These are phyloP conservation scores for Drosophila paulistorum DNA, from an alignment of 1,140 invertebrate species.

Conservation along the genomic window DNA sequence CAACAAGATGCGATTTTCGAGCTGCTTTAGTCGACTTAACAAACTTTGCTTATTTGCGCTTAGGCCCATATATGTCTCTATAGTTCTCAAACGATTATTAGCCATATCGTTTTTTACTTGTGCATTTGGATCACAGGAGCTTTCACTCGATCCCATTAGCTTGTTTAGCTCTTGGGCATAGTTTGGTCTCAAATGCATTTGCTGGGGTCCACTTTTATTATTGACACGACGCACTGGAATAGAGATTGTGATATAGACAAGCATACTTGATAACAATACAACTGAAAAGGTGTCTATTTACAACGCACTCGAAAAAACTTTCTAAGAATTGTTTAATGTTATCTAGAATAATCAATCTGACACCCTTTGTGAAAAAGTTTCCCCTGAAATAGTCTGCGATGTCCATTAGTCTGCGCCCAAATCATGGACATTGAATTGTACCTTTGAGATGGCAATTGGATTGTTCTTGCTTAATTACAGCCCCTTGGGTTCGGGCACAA, in stretches of 20 bases:
- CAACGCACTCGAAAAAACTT: not conserved
- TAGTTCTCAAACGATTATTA: slow-evolving; percentile 45
- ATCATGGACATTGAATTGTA: slow-evolving; percentile 63
- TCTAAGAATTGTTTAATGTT: not conserved
- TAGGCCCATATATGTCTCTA: slow-evolving; percentile 57
- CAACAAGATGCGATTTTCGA: slow-evolving; percentile 87
- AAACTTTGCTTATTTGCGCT: slow-evolving; percentile 84
- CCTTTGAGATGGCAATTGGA: slow-evolving; percentile 89
- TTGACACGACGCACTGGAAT: slow-evolving; percentile 84
- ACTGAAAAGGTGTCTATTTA: not conserved
- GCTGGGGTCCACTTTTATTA: slow-evolving; percentile 86
- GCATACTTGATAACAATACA: slow-evolving; percentile 3
- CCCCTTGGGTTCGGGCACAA: slow-evolving; percentile 88
- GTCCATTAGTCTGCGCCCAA: too few species aligned
- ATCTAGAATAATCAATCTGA: too few species aligned
- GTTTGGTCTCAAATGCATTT: slow-evolving; percentile 71
- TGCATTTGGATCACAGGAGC: slow-evolving; percentile 44
- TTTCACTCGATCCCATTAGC: slow-evolving; percentile 84
- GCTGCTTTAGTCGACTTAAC: slow-evolving; percentile 86
- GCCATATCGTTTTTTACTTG: slow-evolving; percentile 18
- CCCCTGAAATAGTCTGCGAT: too few species aligned
- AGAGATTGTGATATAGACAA: slow-evolving; percentile 17
- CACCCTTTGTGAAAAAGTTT: too few species aligned
- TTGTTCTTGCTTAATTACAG: slow-evolving; percentile 86
- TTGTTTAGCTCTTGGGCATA: slow-evolving; percentile 66